Conservation (phyloP, 2,797 vertebrate genomes). For the Cossypha polioptera region DNA sequence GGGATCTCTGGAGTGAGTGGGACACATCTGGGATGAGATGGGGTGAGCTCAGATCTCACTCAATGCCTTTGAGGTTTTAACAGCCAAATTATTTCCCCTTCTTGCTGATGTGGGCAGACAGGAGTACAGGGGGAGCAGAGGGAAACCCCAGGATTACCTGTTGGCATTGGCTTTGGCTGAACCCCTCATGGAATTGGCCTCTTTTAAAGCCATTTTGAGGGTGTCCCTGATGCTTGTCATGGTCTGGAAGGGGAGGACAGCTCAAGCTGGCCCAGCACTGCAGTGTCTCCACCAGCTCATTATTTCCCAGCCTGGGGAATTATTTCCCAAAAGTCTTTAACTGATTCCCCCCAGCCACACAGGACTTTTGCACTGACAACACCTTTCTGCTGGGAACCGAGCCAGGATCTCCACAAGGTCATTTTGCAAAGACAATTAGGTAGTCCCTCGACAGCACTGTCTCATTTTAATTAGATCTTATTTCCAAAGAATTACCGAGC, state of each 20-base stretch:
- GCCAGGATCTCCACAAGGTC: conserved; percentile 42
- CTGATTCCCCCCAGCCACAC: not conserved
- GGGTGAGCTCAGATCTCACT: fast-evolving
- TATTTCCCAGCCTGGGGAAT: not conserved
- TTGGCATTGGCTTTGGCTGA: not conserved
- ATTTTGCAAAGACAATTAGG: conserved; percentile 60
- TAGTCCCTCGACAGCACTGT: not conserved
- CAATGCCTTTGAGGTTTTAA: not conserved
- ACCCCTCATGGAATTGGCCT: fast-evolving
- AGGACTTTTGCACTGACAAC: conserved; percentile 27
- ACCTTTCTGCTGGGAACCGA: conserved; percentile 17
- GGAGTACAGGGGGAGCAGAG: fast-evolving
- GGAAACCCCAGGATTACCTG: not conserved
- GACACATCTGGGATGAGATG: fast-evolving
- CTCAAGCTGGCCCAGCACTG: not conserved
- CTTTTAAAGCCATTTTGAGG: not conserved
- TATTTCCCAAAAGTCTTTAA: conserved; percentile 37
- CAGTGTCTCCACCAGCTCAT: not conserved
- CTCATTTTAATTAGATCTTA: conserved; percentile 62
- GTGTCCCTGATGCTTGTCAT: fast-evolving
- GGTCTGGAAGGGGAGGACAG: not conserved
- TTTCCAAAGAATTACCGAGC: conserved; percentile 13
- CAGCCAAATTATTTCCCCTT: not conserved
- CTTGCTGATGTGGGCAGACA: fast-evolving
- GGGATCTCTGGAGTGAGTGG: fast-evolving